Evolutionary conservation across 2,797 vertebrate genomes (phyloP).

Genomic region (Telmatherina bonti): DNA sequence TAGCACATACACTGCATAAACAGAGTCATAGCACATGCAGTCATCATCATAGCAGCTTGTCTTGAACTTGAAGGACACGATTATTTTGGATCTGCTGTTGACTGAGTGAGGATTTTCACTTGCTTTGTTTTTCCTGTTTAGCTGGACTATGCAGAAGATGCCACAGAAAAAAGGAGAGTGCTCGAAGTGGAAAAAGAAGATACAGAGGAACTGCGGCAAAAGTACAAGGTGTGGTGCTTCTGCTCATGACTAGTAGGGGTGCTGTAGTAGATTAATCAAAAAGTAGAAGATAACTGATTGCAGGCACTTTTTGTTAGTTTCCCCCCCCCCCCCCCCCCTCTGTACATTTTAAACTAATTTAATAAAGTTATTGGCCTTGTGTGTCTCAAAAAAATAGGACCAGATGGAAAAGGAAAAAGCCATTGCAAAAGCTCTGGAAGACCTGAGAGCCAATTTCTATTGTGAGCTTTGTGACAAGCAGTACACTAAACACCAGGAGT

Average conservation of each 20-base stretch:
- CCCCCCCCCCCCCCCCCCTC: too few species aligned
- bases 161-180: slow-evolving; percentile 95
- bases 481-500: slow-evolving; percentile 98
- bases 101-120: slow-evolving; percentile 10
- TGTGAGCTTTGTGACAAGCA: slow-evolving; percentile 99
- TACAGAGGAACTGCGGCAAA: slow-evolving; percentile 97
- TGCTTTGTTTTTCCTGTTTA: slow-evolving; percentile 59
- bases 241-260: neutral
- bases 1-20: neutral
- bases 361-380: neutral
- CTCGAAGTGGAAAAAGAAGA: slow-evolving; percentile 99
- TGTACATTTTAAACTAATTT: neutral
- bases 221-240: slow-evolving; percentile 90
- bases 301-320: neutral
- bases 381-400: slow-evolving; percentile 81
- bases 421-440: slow-evolving; percentile 97
- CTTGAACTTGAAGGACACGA: neutral
- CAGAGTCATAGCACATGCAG: neutral
- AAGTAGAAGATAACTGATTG: neutral
- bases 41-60: neutral
- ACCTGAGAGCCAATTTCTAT: slow-evolving; percentile 98
- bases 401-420: slow-evolving; percentile 98
- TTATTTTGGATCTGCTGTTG: neutral
- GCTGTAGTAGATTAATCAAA: slow-evolving; percentile 3
- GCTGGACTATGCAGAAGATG: slow-evolving; percentile 98